Evolutionary conservation across 1,140 invertebrate genomes (phyloP).

Genomic region (Drosophila bipectinata): DNA sequence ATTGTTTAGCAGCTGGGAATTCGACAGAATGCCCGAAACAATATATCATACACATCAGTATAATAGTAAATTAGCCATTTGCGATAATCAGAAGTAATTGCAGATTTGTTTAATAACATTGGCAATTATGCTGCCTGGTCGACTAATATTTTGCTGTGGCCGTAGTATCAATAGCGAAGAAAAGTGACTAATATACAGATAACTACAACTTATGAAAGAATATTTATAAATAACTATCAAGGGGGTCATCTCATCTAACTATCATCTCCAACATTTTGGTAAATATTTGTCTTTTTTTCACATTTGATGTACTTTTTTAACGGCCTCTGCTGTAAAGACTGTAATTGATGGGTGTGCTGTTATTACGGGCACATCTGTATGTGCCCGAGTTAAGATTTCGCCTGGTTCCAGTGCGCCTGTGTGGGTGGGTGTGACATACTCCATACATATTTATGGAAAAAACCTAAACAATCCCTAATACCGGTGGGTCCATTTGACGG

Average conservation of each 20-base stretch:
- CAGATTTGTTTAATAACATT: slow-evolving; percentile 13
- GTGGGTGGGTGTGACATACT: slow-evolving; percentile 3
- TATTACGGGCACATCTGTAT: slow-evolving; percentile 10
- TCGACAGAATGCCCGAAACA: slow-evolving; percentile 11
- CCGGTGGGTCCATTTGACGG: background rate
- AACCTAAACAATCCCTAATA: background rate
- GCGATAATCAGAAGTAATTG: slow-evolving; percentile 29
- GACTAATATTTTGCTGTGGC: slow-evolving; percentile 54
- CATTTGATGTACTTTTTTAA: background rate
- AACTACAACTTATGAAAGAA: too few relatives aligned
- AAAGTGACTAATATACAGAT: too few relatives aligned
- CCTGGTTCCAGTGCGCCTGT: slow-evolving; percentile 4
- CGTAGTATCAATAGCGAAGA: slow-evolving; percentile 32
- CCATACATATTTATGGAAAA: background rate
- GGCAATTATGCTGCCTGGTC: slow-evolving; percentile 5
- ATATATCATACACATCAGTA: background rate
- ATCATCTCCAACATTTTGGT: too few relatives aligned
- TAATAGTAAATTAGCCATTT: slow-evolving; percentile 25
- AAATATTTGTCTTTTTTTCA: too few relatives aligned
- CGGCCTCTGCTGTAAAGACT: background rate
- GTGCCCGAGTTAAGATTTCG: slow-evolving; percentile 9
- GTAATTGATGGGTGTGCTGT: slow-evolving; percentile 7
- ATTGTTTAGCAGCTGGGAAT: slow-evolving; percentile 51
- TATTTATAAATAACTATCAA: too few relatives aligned
- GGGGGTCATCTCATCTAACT: too few relatives aligned